Percentiles rank a stretch among this genome's conserved stretches.
Conservation (phyloP, 2,797 vertebrate genomes). For the Heterohyrax brucei region DNA sequence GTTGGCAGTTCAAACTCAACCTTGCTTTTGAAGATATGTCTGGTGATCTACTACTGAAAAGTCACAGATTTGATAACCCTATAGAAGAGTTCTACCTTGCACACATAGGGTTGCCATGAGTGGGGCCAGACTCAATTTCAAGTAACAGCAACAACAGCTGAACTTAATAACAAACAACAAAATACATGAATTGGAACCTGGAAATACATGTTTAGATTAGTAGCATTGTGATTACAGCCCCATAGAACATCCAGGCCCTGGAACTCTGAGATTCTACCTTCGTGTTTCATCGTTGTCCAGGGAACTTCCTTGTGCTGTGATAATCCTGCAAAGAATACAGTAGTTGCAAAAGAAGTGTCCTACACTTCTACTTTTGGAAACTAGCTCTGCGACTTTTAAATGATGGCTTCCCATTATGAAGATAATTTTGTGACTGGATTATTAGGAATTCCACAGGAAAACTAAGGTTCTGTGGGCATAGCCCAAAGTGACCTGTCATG, state of each 20-base stretch:
- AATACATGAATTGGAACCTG: not conserved
- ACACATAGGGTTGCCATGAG: not conserved
- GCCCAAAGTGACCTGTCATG: not conserved
- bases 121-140: not conserved
- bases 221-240: not conserved
- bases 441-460: not conserved
- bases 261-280: not conserved
- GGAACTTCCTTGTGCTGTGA: not conserved
- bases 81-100: not conserved
- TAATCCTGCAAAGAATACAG: constrained; percentile 7
- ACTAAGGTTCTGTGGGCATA: not conserved
- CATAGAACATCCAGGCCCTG: not conserved
- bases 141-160: not conserved
- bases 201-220: not conserved
- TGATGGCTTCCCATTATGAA: not conserved
- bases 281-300: not conserved
- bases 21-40: not conserved
- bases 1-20: not conserved
- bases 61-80: not conserved
- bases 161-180: not conserved
- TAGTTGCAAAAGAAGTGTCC: not conserved
- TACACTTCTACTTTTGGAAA: not conserved
- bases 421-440: not conserved
- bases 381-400: constrained; percentile 47
- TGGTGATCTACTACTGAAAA: not conserved